Conservation (phyloP, 2,888 invertebrate species). For the Dugesia japonica region DNA sequence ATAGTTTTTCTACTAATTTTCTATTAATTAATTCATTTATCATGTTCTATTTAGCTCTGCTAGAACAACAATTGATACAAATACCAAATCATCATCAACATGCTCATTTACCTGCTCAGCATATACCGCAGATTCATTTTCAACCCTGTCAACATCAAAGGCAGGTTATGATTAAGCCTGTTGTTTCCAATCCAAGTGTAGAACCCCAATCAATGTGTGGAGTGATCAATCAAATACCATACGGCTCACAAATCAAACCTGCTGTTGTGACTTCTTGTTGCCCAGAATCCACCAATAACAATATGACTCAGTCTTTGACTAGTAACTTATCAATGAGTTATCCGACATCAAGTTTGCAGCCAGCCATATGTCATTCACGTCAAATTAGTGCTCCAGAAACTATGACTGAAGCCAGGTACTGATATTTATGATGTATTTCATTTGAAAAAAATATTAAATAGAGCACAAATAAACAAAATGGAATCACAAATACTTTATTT, state of each 20-base stretch:
- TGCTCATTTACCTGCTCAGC: neutral
- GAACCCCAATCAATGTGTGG: neutral
- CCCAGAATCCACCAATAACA: neutral
- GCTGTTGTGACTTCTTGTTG: neutral
- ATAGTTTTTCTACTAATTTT: no score
- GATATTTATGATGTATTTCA: neutral
- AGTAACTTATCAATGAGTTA: constrained; percentile 3
- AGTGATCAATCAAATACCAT: neutral
- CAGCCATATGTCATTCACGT: constrained; percentile 7
- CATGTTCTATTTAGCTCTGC: neutral
- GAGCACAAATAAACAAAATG: constrained; percentile 38
- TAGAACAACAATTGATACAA: neutral
- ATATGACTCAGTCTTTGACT: neutral
- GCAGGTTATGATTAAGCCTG: neutral
- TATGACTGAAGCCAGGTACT: neutral
- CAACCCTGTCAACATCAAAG: constrained; percentile 8
- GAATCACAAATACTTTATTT: constrained; percentile 8
- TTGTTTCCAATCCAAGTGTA: neutral
- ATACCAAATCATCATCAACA: constrained; percentile 9
- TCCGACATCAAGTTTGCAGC: neutral
- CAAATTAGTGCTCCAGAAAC: neutral
- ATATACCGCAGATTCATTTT: neutral
- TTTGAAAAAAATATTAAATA: neutral
- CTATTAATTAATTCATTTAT: neutral
- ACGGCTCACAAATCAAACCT: neutral